Conservation (phyloP, 2,113 vertebrate genomes). For the Chloropsis hardwickii region DNA sequence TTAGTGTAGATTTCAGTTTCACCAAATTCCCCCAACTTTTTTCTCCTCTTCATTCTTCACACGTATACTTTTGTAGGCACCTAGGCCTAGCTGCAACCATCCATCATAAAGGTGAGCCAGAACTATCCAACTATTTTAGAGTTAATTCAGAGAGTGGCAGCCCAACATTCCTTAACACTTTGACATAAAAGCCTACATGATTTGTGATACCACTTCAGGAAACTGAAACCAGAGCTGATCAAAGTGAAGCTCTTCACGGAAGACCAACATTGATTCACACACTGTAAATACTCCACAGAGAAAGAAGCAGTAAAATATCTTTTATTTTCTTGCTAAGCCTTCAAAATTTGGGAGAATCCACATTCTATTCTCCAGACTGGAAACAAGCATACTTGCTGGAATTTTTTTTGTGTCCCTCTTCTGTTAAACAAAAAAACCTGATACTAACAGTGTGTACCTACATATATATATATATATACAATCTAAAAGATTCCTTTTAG, state of each 20-base stretch:
- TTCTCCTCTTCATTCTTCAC: background rate
- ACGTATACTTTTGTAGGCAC: fast-evolving
- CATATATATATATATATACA: background rate
- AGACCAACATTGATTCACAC: background rate
- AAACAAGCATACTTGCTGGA: background rate
- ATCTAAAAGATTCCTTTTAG: background rate
- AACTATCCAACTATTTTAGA: background rate
- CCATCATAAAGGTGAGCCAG: background rate
- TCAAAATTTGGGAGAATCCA: background rate
- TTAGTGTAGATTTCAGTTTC: background rate
- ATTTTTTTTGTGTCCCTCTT: background rate
- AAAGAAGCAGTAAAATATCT: background rate
- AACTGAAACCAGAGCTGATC: background rate
- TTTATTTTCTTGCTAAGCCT: background rate
- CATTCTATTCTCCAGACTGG: background rate
- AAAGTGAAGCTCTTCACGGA: background rate
- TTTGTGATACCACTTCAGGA: background rate
- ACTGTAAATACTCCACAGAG: background rate
- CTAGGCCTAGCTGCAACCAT: background rate
- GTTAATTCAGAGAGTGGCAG: background rate
- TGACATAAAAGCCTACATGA: background rate
- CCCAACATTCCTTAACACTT: background rate
- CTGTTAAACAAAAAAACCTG: background rate
- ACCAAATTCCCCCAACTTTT: background rate
- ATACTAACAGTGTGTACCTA: background rate